Evolutionary conservation across 2,888 invertebrate genomes (phyloP).

Genomic region (Metopia argyrocephala): DNA sequence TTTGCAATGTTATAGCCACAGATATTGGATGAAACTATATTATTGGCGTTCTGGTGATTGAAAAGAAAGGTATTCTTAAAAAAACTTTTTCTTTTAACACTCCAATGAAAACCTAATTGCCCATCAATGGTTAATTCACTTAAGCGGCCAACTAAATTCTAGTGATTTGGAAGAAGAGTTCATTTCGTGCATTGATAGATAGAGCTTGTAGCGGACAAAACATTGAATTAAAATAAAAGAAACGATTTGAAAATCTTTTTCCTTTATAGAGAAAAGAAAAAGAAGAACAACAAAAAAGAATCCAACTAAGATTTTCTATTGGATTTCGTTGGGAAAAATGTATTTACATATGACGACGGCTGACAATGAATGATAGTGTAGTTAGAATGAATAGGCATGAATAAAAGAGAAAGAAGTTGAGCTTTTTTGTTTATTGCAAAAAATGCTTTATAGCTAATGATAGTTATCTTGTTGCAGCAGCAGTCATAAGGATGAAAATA

Average conservation of each 20-base stretch:
- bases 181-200: background rate
- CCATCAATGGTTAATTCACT: background rate
- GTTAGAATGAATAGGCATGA: background rate
- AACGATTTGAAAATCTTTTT: background rate
- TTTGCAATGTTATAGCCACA: no score
- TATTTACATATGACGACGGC: conserved; percentile 45
- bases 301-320: conserved; percentile 3
- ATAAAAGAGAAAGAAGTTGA: background rate
- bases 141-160: background rate
- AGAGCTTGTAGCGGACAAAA: no score
- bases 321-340: conserved; percentile 13
- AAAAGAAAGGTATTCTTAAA: no score
- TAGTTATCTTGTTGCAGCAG: conserved; percentile 50
- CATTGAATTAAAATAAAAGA: background rate
- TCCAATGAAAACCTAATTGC: no score
- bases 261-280: background rate
- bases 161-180: background rate
- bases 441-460: conserved; percentile 50
- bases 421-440: background rate
- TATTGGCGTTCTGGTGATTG: no score
- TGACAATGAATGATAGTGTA: conserved; percentile 41
- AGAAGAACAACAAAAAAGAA: no score
- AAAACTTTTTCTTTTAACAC: no score
- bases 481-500: conserved; percentile 48
- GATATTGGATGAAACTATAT: no score